phyloP scores from a whole-genome alignment of 2,797 vertebrate species.

The Notoglanidium macrostoma region DNA sequence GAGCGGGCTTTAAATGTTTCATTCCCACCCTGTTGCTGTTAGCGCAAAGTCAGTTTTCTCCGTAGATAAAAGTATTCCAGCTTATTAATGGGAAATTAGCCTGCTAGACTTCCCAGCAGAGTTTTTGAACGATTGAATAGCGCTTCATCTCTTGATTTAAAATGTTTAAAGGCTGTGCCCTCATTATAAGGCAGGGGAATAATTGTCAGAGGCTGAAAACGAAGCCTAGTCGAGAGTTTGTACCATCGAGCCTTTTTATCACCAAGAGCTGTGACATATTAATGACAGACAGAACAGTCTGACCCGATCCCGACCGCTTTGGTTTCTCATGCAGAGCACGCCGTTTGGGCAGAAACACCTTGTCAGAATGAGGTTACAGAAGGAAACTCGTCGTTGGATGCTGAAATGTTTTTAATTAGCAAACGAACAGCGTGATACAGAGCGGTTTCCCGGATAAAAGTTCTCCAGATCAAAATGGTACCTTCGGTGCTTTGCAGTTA shows the following conservation, averaged over 20 bases:
- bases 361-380: background rate
- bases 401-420: background rate
- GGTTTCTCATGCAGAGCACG: background rate
- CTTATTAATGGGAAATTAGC: constrained; percentile 70
- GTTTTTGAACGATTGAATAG: constrained; percentile 63
- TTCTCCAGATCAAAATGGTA: background rate
- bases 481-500: background rate
- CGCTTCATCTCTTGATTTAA: constrained; percentile 64
- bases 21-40: constrained; percentile 66
- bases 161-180: constrained; percentile 70
- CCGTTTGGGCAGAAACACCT: background rate
- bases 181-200: constrained; percentile 66
- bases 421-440: background rate
- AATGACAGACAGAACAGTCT: background rate
- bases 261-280: background rate
- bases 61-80: constrained; percentile 71
- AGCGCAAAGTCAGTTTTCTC: constrained; percentile 66
- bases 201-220: constrained; percentile 59
- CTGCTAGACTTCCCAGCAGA: constrained; percentile 69
- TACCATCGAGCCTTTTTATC: constrained; percentile 47
- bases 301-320: background rate
- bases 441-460: background rate
- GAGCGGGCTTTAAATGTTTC: constrained; percentile 64
- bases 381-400: background rate
- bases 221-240: constrained; percentile 59